Percentiles rank a stretch among this genome's conserved stretches.
phyloP scores from a whole-genome alignment of 2,888 invertebrate genomes.

The Eilema sororculum region DNA sequence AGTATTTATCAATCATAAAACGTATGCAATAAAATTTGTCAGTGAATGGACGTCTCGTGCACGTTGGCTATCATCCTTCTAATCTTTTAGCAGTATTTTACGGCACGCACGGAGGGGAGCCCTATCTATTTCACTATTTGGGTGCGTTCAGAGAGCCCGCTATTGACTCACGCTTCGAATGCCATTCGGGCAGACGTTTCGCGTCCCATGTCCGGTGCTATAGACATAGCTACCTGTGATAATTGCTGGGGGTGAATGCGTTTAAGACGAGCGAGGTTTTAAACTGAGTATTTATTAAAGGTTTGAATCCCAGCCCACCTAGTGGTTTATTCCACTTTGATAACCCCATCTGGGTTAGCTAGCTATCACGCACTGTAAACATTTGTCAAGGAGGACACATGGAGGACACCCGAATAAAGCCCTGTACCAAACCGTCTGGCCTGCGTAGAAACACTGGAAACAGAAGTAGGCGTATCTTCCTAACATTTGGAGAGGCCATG shows the following conservation, averaged over 20 bases:
- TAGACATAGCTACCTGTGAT: background rate
- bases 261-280: background rate
- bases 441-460: too few species aligned
- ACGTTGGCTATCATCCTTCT: background rate
- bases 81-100: constrained; percentile 1
- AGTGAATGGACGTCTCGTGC: background rate
- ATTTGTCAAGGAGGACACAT: too few species aligned
- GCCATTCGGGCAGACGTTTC: background rate
- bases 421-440: too few species aligned
- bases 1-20: background rate
- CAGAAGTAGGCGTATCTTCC: too few species aligned
- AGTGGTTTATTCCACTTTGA: too few species aligned
- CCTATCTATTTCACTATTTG: constrained; percentile 1
- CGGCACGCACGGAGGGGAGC: background rate
- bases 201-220: background rate
- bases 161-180: background rate
- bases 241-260: background rate
- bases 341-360: too few species aligned
- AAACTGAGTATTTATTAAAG: background rate
- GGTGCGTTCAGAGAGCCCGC: background rate
- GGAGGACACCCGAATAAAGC: too few species aligned
- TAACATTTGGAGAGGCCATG: too few species aligned
- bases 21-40: background rate
- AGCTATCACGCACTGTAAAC: too few species aligned
- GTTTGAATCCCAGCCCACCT: background rate